Evolutionary conservation across 2,797 vertebrate species (phyloP).

Genomic region (Platyrinchus mystaceus): DNA sequence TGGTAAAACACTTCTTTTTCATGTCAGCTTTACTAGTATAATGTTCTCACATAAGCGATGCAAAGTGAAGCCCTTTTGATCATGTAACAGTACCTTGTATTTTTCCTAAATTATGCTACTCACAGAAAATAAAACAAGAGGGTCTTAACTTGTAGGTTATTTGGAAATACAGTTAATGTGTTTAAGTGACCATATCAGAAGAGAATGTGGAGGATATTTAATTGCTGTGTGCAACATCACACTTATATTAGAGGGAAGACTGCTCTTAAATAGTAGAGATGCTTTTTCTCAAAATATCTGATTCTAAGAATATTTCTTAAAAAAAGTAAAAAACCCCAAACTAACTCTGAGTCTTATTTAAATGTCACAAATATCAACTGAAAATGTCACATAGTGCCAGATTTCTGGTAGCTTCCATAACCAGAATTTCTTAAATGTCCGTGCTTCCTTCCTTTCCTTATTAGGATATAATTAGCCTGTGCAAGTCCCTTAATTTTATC

Average conservation of each 20-base stretch:
- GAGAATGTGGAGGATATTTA: neutral
- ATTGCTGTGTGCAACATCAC: neutral
- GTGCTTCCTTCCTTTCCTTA: neutral
- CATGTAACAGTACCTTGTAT: neutral
- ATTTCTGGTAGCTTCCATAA: constrained; percentile 3
- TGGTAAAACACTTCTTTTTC: neutral
- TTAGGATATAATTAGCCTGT: constrained; percentile 6
- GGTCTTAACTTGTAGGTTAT: no score
- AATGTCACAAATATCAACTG: constrained; percentile 25
- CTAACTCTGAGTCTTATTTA: neutral
- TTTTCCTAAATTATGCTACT: neutral
- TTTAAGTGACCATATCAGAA: neutral
- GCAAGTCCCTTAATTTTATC: neutral
- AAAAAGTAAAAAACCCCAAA: neutral
- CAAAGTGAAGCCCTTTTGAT: neutral
- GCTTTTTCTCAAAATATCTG: neutral
- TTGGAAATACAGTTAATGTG: no score
- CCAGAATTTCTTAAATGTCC: neutral
- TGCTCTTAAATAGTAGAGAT: neutral
- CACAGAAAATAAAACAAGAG: neutral
- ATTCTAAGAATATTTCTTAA: constrained; percentile 14
- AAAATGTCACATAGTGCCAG: neutral
- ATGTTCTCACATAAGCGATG: neutral
- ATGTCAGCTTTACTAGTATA: neutral
- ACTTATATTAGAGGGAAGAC: neutral